Conservation (phyloP, 2,797 vertebrate genomes). For the Enteromius viviparus region DNA sequence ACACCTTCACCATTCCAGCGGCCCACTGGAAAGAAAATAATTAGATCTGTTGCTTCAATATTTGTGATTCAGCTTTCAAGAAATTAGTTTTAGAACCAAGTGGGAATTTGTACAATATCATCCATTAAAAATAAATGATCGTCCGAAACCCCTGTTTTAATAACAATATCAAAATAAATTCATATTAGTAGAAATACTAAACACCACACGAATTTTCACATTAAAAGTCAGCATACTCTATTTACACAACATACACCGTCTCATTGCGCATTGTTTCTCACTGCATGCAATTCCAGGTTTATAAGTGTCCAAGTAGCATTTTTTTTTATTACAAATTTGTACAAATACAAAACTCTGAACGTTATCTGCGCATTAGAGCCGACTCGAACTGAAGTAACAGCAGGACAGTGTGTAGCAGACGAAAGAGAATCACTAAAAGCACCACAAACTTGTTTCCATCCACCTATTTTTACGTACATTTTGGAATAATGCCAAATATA, state of each 20-base stretch:
- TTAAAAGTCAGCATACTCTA: neutral
- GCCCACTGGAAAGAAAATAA: neutral
- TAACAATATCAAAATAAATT: too few relatives aligned
- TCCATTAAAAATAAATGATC: neutral
- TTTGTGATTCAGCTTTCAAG: slow-evolving; percentile 5
- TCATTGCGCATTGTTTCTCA: neutral
- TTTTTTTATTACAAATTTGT: too few relatives aligned
- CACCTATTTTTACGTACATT: too few relatives aligned
- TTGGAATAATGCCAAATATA: too few relatives aligned
- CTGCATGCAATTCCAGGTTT: neutral
- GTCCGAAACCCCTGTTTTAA: neutral
- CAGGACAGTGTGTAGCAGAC: too few relatives aligned
- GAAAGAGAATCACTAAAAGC: neutral
- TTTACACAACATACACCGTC: too few relatives aligned
- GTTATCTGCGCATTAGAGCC: neutral
- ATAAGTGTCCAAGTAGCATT: neutral
- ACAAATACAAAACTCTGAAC: neutral
- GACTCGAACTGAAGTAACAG: too few relatives aligned
- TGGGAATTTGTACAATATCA: neutral
- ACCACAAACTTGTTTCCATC: neutral
- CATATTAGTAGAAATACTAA: neutral
- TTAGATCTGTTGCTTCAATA: neutral
- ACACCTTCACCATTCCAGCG: neutral
- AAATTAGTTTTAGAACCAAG: neutral
- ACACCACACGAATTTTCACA: neutral